Conservation (phyloP, 2,113 vertebrate genomes). For the Forbesichthys agassizii region DNA sequence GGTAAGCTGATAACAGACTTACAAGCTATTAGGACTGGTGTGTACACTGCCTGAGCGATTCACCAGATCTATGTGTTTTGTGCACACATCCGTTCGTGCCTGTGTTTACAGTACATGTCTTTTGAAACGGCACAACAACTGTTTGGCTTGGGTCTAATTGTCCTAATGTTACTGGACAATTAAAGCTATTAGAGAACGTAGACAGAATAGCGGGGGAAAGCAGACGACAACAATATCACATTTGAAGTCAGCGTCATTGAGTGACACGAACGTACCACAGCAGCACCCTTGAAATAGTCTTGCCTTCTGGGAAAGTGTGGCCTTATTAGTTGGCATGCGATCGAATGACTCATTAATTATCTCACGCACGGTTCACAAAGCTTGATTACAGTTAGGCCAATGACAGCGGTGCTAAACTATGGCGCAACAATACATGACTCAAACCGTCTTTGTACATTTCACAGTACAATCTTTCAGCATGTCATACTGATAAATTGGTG, state of each 20-base stretch:
- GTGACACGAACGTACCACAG: conserved; percentile 57
- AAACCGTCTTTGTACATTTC: neutral
- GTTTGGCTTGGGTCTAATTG: conserved; percentile 58
- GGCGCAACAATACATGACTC: neutral
- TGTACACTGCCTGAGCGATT: conserved; percentile 27
- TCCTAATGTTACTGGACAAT: conserved; percentile 39
- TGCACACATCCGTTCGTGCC: conserved; percentile 21
- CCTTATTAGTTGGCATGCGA: conserved; percentile 56
- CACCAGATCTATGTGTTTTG: neutral
- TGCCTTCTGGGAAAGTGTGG: conserved; percentile 56
- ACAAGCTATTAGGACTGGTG: conserved; percentile 50
- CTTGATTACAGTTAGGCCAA: neutral
- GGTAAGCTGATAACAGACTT: conserved; percentile 46
- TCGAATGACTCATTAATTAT: conserved; percentile 61
- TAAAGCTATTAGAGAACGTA: conserved; percentile 12
- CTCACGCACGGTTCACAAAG: conserved; percentile 28
- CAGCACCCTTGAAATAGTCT: conserved; percentile 53
- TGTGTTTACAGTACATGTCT: conserved; percentile 29
- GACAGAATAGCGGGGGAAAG: conserved; percentile 10
- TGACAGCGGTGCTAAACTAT: neutral
- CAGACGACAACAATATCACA: conserved; percentile 14
- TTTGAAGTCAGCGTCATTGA: conserved; percentile 53
- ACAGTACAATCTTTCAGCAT: neutral
- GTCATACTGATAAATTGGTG: conserved; percentile 6
- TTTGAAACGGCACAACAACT: conserved; percentile 32